A percentile compares a stretch with the other conserved stretches of the same genome.
These are phyloP conservation scores for Clavelina lepadiformis DNA, from an alignment of 23 tunicate species.

Conservation along the genomic window DNA sequence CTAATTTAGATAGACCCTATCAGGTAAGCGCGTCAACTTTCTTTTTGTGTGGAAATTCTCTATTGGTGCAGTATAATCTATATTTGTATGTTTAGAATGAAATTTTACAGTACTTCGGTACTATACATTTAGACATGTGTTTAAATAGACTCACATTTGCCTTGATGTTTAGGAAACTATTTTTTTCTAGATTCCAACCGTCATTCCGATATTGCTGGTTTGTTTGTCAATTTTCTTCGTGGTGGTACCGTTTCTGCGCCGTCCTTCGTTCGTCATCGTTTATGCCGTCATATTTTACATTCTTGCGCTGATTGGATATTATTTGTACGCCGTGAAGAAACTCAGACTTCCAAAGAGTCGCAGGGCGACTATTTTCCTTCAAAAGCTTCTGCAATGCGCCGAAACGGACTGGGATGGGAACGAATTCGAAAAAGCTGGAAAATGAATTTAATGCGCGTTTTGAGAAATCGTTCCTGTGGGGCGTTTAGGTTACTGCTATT, in stretches of 20 bases:
- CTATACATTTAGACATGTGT: too few species aligned
- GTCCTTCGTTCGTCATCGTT: conserved; percentile 19
- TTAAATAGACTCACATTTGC: too few species aligned
- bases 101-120: too few species aligned
- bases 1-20: conserved; percentile 44
- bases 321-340: conserved; percentile 4
- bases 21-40: conserved; percentile 6
- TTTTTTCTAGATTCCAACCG: conserved; percentile 17
- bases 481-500: too few species aligned
- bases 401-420: conserved; percentile 26
- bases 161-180: too few species aligned
- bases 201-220: conserved; percentile 6
- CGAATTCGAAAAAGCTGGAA: too few species aligned
- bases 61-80: too few species aligned
- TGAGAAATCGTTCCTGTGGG: too few species aligned
- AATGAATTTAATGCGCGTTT: too few species aligned
- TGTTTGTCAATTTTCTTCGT: conserved; percentile 1
- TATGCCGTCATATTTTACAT: conserved; percentile 14
- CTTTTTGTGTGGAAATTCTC: too few species aligned
- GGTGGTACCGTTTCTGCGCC: conserved; percentile 13
- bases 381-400: conserved; percentile 13
- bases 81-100: too few species aligned
- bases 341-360: conserved; percentile 8
- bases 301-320: conserved; percentile 10
- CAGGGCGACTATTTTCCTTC: conserved; percentile 8